Percentiles rank a stretch among this genome's conserved stretches.
Conservation (phyloP, 2,113 vertebrate genomes). For the Tychaedon coryphoeus region DNA sequence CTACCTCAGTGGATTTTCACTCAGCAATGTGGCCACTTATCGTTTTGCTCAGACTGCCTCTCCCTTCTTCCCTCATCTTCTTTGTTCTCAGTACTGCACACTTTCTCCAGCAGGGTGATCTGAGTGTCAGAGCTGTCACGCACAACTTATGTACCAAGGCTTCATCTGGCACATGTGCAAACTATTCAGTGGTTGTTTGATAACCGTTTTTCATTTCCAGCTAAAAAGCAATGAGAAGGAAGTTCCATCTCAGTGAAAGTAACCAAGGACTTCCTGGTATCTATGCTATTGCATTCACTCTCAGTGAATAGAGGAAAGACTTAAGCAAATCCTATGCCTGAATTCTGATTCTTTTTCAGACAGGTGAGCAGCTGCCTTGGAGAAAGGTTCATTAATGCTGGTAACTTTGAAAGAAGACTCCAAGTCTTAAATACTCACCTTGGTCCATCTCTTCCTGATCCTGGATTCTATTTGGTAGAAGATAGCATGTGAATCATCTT, state of each 20-base stretch:
- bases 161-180: background rate
- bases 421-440: background rate
- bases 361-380: background rate
- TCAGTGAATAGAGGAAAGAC: background rate
- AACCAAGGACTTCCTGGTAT: background rate
- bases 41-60: background rate
- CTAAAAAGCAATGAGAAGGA: background rate
- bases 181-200: background rate
- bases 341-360: background rate
- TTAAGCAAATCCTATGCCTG: background rate
- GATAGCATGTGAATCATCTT: background rate
- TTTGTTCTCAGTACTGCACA: background rate
- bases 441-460: background rate
- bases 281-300: background rate
- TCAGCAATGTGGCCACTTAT: background rate
- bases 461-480: background rate
- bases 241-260: background rate
- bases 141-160: background rate
- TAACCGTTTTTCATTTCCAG: background rate
- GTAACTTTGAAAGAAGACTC: background rate
- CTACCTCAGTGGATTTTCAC: background rate
- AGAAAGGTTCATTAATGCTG: background rate
- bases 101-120: background rate
- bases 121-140: fast-evolving
- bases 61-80: background rate